Percentiles rank a stretch among this genome's conserved stretches.
phyloP scores from a whole-genome alignment of 2,113 vertebrate species.

The Megaceryle torquata region DNA sequence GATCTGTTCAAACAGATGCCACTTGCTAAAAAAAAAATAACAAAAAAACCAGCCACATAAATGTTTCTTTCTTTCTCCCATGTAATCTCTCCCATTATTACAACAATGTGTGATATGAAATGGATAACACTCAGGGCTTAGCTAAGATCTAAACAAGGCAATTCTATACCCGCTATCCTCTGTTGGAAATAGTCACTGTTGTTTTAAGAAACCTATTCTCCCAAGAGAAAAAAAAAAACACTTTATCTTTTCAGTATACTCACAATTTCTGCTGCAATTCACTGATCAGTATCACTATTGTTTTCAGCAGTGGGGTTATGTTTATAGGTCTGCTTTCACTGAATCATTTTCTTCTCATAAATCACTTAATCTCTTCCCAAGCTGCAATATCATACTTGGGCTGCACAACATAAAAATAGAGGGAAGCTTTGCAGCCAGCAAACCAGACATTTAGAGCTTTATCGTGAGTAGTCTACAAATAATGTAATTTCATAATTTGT shows the following conservation, averaged over 20 bases:
- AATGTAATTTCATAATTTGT: background rate
- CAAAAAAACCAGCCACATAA: background rate
- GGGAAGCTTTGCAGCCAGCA: background rate
- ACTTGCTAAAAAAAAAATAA: background rate
- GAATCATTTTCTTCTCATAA: conserved; percentile 17
- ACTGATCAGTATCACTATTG: background rate
- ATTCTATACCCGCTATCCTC: background rate
- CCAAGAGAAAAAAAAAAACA: background rate
- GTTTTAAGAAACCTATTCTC: background rate
- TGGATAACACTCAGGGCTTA: background rate
- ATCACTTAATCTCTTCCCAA: conserved; percentile 13
- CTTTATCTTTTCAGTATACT: background rate
- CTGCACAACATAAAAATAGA: background rate
- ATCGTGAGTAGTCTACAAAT: background rate
- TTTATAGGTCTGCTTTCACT: background rate
- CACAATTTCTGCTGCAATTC: conserved; percentile 5
- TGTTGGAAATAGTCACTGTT: background rate
- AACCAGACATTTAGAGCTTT: background rate
- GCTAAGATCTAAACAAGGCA: background rate
- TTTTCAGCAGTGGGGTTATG: background rate
- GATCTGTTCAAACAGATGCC: background rate
- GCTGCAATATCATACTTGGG: background rate
- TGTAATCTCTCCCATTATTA: background rate
- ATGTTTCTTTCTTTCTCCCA: background rate
- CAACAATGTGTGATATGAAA: background rate